These are phyloP conservation scores for Harpalus rufipes DNA, from an alignment of 2,888 invertebrate genomes.

Conservation along the genomic window DNA sequence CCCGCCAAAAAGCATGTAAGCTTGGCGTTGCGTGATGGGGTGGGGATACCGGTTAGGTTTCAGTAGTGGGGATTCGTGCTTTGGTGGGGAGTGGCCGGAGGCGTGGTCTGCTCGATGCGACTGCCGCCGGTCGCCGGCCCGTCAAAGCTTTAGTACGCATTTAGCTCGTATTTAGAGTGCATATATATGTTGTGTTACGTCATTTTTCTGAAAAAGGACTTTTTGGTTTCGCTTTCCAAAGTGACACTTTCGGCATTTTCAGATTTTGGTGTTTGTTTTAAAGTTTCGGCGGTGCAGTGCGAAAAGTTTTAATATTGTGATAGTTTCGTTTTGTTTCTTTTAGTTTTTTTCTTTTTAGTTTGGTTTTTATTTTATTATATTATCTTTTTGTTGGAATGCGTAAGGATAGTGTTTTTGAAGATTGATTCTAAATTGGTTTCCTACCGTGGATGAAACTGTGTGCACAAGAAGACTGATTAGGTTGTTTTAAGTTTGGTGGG, in stretches of 20 bases:
- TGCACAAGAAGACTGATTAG: conserved; percentile 52
- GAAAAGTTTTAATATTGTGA: conserved; percentile 60
- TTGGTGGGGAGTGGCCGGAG: conserved; percentile 71
- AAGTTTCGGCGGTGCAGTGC: conserved; percentile 61
- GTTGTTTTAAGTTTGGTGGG: conserved; percentile 56
- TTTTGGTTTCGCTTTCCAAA: conserved; percentile 77
- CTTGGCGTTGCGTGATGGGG: conserved; percentile 52
- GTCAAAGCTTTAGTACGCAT: conserved; percentile 76
- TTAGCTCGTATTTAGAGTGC: conserved; percentile 78
- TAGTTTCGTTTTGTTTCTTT: conserved; percentile 69
- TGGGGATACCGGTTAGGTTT: not conserved
- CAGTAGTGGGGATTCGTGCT: conserved; percentile 70
- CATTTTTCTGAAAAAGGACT: conserved; percentile 77
- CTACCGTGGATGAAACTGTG: conserved; percentile 50
- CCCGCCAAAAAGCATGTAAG: conserved; percentile 60
- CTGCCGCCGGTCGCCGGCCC: conserved; percentile 76
- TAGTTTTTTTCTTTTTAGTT: conserved; percentile 70
- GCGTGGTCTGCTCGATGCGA: conserved; percentile 73
- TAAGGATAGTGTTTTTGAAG: conserved; percentile 15
- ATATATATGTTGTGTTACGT: conserved; percentile 78
- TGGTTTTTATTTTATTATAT: conserved; percentile 70
- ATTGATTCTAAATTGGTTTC: conserved; percentile 20
- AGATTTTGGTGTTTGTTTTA: conserved; percentile 70
- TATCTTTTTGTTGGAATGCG: conserved; percentile 67
- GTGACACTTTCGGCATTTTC: conserved; percentile 76